A percentile compares a stretch with the other conserved stretches of the same genome.
phyloP scores from a whole-genome alignment of 1,140 invertebrate genomes.

The Aculops lycopersici region DNA sequence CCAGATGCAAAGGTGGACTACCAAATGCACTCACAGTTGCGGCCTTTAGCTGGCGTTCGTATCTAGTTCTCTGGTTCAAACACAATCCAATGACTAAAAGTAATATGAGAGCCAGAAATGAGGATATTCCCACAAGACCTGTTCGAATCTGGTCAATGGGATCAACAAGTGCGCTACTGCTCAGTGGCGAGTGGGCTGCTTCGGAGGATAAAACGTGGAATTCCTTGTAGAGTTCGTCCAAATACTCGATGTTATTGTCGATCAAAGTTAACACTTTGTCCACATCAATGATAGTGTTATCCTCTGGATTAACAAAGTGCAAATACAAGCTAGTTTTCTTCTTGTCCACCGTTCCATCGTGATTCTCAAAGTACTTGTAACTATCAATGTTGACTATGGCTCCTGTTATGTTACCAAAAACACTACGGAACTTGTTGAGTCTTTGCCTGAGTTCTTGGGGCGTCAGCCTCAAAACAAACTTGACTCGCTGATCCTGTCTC shows the following conservation, averaged over 20 bases:
- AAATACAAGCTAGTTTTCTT: constrained; percentile 73
- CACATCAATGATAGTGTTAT: constrained; percentile 55
- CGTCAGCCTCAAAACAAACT: constrained; percentile 62
- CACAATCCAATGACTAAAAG: neutral
- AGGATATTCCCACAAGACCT: neutral
- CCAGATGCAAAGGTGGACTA: constrained; percentile 1
- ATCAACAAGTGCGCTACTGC: neutral
- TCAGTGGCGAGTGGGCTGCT: neutral
- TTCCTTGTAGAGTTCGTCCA: constrained; percentile 57
- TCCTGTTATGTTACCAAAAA: constrained; percentile 45
- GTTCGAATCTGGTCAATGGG: neutral
- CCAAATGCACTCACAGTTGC: constrained; percentile 68
- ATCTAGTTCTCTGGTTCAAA: constrained; percentile 16
- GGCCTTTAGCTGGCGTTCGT: constrained; percentile 54
- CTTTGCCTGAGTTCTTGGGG: constrained; percentile 45
- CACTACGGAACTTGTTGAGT: constrained; percentile 37
- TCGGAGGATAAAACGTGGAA: constrained; percentile 17
- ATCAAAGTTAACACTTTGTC: constrained; percentile 24
- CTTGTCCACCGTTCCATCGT: constrained; percentile 61
- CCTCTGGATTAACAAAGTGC: constrained; percentile 53
- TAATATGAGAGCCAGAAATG: neutral
- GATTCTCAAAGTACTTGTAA: constrained; percentile 61
- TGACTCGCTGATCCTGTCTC: constrained; percentile 60
- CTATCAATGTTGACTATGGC: constrained; percentile 74
- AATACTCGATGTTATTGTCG: constrained; percentile 56